Conservation (phyloP, 2,113 vertebrate species). For the Tachuris rubrigastra region DNA sequence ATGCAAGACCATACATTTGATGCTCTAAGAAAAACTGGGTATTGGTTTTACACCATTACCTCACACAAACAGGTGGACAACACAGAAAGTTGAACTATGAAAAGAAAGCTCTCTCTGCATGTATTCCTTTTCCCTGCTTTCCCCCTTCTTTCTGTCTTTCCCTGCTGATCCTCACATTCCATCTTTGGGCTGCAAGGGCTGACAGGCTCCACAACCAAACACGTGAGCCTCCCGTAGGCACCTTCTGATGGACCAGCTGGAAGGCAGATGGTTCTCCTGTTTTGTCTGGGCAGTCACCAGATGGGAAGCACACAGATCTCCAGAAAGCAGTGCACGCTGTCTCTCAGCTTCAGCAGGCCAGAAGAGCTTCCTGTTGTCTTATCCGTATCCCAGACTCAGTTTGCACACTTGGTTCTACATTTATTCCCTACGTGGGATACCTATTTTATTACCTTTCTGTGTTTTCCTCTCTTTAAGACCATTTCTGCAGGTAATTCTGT, state of each 20-base stretch:
- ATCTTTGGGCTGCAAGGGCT: neutral
- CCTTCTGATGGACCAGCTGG: constrained; percentile 36
- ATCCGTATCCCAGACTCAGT: neutral
- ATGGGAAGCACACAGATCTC: constrained; percentile 20
- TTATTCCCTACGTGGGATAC: neutral
- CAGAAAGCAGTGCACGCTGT: neutral
- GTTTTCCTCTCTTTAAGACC: neutral
- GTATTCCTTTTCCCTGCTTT: neutral
- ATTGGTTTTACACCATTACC: neutral
- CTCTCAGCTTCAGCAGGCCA: neutral
- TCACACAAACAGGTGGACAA: neutral
- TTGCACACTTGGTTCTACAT: neutral
- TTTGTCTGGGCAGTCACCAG: constrained; percentile 52
- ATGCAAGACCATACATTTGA: neutral
- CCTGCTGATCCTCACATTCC: neutral
- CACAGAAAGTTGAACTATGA: neutral
- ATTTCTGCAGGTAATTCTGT: neutral
- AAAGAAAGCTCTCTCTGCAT: neutral
- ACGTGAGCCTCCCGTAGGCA: neutral
- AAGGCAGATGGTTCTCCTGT: constrained; percentile 51
- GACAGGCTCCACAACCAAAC: neutral
- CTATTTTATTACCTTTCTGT: neutral
- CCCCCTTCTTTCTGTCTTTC: neutral
- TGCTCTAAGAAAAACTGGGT: neutral
- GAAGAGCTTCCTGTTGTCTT: neutral